A percentile compares a stretch with the other conserved stretches of the same genome.
Conservation (phyloP, 2,113 vertebrate genomes). For the Larimichthys polyactis region DNA sequence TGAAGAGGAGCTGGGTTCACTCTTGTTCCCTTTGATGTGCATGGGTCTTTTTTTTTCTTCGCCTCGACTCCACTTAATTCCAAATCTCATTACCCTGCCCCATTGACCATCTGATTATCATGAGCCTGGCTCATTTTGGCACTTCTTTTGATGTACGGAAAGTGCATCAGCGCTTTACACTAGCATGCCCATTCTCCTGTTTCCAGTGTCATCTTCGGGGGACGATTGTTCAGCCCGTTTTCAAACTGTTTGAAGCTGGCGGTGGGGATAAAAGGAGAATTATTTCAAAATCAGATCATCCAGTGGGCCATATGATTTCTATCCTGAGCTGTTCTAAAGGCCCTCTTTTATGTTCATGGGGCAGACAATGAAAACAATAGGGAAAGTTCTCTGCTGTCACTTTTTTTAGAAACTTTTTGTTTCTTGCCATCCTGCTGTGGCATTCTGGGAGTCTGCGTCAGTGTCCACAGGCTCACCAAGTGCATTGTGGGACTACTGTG, state of each 20-base stretch:
- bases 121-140: conserved; percentile 58
- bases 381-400: conserved; percentile 54
- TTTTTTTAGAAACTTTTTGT: conserved; percentile 54
- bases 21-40: conserved; percentile 65
- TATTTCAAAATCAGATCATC: conserved; percentile 67
- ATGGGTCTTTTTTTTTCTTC: conserved; percentile 17
- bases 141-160: conserved; percentile 72
- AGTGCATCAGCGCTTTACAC: conserved; percentile 41
- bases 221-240: conserved; percentile 32
- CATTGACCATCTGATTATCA: conserved; percentile 64
- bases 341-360: conserved; percentile 55
- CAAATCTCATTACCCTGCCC: conserved; percentile 68
- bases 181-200: conserved; percentile 12
- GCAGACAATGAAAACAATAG: conserved; percentile 48
- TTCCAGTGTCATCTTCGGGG: conserved; percentile 65
- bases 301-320: conserved; percentile 55
- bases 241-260: conserved; percentile 52
- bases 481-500: conserved; percentile 48
- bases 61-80: conserved; percentile 67
- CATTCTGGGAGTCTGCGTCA: conserved; percentile 60
- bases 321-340: conserved; percentile 49
- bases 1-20: conserved; percentile 43
- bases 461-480: conserved; percentile 29
- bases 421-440: conserved; percentile 50
- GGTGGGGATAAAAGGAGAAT: conserved; percentile 64